Evolutionary conservation across 1,140 invertebrate genomes (phyloP), one percentile per base, ranked within the genome.

Genomic region (Drosophila pruinosa): DNA sequence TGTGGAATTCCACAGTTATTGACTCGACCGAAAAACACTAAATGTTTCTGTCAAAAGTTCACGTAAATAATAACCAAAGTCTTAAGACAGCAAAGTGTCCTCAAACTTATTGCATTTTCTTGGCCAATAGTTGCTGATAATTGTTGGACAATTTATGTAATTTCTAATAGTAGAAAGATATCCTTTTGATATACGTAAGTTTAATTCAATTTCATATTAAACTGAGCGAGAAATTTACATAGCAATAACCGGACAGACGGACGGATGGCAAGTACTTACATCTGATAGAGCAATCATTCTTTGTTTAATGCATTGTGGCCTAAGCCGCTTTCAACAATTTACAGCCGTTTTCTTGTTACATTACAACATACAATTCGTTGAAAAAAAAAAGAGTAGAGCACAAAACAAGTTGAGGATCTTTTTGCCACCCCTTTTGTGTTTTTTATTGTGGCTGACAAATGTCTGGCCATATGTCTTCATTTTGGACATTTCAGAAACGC

Each of bases 381-480:
- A 31, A 19, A 34, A n/a, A 34, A 12, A 36, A 15, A 41, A 21
- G 6, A 45, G 12, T 34, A 34, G 31, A 4, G 0, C 15, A 17
- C 22, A 31, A 59, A 70, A 70, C 59, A 54, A 34, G 59, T 70
- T 64, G 26, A 56, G 8, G 36, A 52, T 39, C 19, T 7, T 5
- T 38, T 10, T 7, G 4, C 53, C 43, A 53, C 36, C 81, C 80
- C 62, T 64, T 82, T 36, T n/a, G n/a, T n/a, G n/a, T n/a, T n/a
- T n/a, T n/a, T 2, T 48, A 14, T 14, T 2, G 5, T 28, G 21
- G 38, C 39, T 31, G 17, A 7, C 31, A 54, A 48, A 58, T 50
- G 31, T 62, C n/a, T 41, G 28, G 24, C 65, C 81, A 85, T 85
- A 71, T 85, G 81, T 77, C 77, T 86, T 70, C 6, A 77, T 85